Percentiles rank a stretch among this genome's conserved stretches.
phyloP scores from a whole-genome alignment of 2,888 invertebrate species.

The Drosophila pullipes region DNA sequence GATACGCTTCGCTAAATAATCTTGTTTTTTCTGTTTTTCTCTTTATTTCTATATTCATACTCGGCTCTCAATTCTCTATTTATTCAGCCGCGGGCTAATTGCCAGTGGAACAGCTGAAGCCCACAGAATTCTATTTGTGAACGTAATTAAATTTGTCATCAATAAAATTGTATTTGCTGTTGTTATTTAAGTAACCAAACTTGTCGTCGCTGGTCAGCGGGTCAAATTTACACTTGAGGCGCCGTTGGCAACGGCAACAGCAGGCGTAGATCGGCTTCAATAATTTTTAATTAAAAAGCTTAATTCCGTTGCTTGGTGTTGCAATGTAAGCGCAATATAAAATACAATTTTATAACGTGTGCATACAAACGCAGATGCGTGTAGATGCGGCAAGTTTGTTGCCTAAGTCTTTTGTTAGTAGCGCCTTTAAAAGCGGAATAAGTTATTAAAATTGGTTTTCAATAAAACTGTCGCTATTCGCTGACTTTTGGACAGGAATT shows the following conservation, averaged over 20 bases:
- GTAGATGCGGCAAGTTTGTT: constrained; percentile 52
- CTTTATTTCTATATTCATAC: background rate
- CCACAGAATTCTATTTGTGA: constrained; percentile 34
- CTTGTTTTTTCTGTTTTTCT: background rate
- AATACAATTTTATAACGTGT: constrained; percentile 49
- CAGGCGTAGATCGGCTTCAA: constrained; percentile 48
- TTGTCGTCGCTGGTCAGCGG: constrained; percentile 70
- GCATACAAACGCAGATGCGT: constrained; percentile 2
- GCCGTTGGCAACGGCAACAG: constrained; percentile 6
- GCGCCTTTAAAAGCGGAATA: constrained; percentile 12
- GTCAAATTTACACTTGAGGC: constrained; percentile 61
- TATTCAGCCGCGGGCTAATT: constrained; percentile 7
- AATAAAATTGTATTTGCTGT: constrained; percentile 62
- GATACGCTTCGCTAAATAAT: no score
- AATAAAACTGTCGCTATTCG: constrained; percentile 12
- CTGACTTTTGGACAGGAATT: background rate
- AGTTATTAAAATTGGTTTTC: constrained; percentile 15
- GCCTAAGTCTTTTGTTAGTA: constrained; percentile 65
- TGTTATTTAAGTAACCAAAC: constrained; percentile 61
- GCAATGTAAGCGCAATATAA: constrained; percentile 63
- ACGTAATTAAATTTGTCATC: constrained; percentile 64
- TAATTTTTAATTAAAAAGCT: constrained; percentile 74
- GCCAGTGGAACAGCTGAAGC: background rate
- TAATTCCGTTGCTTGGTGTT: constrained; percentile 61
- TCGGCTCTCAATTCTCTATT: background rate